Evolutionary conservation across 2,888 invertebrate genomes (phyloP), one percentile per base, ranked within the genome.

Genomic region (Leucozona laternaria): DNA sequence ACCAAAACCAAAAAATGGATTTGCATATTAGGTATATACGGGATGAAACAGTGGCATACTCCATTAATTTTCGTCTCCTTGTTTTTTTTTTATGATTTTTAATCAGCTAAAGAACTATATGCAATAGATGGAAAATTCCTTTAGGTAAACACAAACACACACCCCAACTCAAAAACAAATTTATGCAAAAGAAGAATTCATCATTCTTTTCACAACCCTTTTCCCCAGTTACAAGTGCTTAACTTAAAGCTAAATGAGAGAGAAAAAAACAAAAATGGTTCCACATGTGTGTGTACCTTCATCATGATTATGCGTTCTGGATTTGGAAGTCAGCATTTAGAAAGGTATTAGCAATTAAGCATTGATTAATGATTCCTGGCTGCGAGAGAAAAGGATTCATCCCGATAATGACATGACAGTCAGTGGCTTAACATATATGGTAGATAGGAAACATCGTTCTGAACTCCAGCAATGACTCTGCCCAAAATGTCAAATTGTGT

Each of bases 271-370:
- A 72, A 48, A 40, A 31, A 58, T 6, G 43, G 45, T 76, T 64
- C 80, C 82, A 82, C 85, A 86, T 86, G 85, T 73, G 80, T 22
- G 45, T 37, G 43, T 71, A 62, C 25, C 72, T 58, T 28, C 66
- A 37, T 77, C 77, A 86, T 86, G 85, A 81, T 73, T 78, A 28
- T 73, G 78, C 71, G 77, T 68, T 77, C 62, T 66, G 57, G 60
- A 70, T 72, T 55, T 70, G 31, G 50, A 43, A 77, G 11, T 50
- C 53, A 64, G 43, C 76, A 73, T 78, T 82, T 79, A 53, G 75
- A 79, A 58, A 82, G 86, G 82, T 82, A 86, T 86, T 86, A 86
- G 86, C 86, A 86, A 86, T 86, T 86, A 86, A 72, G 85, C 68
- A 80, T 86, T 86, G 86, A 86, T 86, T 86, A 82, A 86, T 86